Conservation (phyloP, 2,888 invertebrate species). For the Camponotus fellah region DNA sequence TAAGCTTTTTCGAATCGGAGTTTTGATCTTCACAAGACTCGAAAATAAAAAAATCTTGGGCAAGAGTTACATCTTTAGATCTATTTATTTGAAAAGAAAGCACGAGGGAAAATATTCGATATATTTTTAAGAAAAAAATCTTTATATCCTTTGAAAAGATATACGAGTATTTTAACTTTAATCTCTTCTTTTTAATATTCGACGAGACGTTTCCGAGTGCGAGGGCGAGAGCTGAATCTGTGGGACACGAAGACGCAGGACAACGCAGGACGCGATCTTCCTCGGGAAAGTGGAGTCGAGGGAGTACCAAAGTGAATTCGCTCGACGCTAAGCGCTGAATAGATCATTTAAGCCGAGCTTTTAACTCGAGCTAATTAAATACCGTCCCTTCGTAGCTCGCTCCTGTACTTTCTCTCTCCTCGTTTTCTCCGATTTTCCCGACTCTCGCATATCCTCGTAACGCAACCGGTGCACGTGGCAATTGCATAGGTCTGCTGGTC, state of each 20-base stretch:
- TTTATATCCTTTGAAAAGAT: not conserved
- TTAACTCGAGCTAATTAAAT: slow-evolving; percentile 79
- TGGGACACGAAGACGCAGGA: slow-evolving; percentile 45
- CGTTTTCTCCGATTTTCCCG: slow-evolving; percentile 13
- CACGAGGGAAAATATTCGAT: not conserved
- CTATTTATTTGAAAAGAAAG: not conserved
- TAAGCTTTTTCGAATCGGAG: slow-evolving; percentile 8
- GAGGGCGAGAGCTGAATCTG: slow-evolving; percentile 7
- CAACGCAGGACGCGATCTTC: slow-evolving; percentile 19
- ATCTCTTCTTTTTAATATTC: slow-evolving; percentile 12
- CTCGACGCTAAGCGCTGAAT: slow-evolving; percentile 71
- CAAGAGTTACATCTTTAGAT: not conserved
- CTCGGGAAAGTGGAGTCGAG: slow-evolving; percentile 35
- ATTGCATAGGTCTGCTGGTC: not conserved
- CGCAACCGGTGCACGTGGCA: not conserved
- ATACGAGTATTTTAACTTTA: not conserved
- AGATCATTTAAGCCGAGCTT: slow-evolving; percentile 78
- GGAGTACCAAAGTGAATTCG: slow-evolving; percentile 63
- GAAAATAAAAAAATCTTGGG: not conserved
- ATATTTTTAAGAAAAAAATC: not conserved
- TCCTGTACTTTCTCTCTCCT: slow-evolving; percentile 1
- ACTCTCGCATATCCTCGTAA: slow-evolving; percentile 8
- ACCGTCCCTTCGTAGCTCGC: slow-evolving; percentile 40
- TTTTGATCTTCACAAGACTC: not conserved
- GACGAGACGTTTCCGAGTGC: not conserved